phyloP scores from a whole-genome alignment of 92 coral and sea anemone species.

The Epizoanthus ramosus region DNA sequence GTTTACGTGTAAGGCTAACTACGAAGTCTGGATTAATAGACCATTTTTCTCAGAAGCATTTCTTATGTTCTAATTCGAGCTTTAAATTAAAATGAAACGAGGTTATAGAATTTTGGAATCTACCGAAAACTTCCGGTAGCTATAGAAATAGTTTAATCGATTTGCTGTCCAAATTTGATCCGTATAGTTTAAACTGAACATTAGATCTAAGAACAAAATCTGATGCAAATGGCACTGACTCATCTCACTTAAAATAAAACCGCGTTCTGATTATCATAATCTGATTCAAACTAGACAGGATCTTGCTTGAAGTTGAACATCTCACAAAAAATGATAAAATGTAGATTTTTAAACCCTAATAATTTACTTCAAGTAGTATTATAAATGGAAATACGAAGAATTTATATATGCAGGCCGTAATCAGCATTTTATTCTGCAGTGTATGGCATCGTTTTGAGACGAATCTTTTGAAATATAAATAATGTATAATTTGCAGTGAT shows the following conservation, averaged over 20 bases:
- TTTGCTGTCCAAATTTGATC: too few relatives aligned
- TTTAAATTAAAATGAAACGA: neutral
- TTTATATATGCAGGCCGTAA: too few relatives aligned
- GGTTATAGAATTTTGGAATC: neutral
- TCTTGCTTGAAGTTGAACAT: too few relatives aligned
- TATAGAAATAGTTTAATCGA: neutral
- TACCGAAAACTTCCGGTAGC: neutral
- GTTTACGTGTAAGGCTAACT: conserved; percentile 15
- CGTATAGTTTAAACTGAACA: too few relatives aligned
- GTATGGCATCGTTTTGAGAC: neutral
- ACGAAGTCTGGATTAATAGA: neutral
- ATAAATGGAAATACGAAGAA: neutral
- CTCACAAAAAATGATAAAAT: too few relatives aligned
- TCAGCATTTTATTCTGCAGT: neutral
- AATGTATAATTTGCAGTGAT: conserved; percentile 20
- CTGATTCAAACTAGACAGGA: neutral
- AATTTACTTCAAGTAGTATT: neutral
- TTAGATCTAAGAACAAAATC: neutral
- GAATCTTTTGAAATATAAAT: conserved; percentile 11
- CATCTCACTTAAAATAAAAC: conserved; percentile 18
- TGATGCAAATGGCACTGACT: conserved; percentile 12
- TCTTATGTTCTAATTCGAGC: neutral
- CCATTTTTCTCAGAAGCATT: neutral
- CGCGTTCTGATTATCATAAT: conserved; percentile 27
- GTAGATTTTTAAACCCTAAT: too few relatives aligned